A percentile compares a stretch with the other conserved stretches of the same genome.
phyloP scores from a whole-genome alignment of 2,888 invertebrate species.

The Sphaerophoria rueppellii region DNA sequence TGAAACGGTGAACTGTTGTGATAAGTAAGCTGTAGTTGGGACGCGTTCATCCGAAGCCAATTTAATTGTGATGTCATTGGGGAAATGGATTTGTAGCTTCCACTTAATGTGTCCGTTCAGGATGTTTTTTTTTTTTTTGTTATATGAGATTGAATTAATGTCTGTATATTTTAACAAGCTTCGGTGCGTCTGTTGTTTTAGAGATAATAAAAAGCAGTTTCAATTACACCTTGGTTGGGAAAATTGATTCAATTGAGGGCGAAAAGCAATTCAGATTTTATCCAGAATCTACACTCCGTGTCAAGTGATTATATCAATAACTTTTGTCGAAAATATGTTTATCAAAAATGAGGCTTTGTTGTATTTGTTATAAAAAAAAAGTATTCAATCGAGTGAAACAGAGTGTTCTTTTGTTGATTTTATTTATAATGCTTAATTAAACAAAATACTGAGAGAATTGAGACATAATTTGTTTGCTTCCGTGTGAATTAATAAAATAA shows the following conservation, averaged over 20 bases:
- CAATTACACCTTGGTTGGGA: background rate
- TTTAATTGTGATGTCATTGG: slow-evolving; percentile 64
- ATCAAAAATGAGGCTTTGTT: no score
- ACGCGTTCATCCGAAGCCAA: slow-evolving; percentile 62
- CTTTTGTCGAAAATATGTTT: background rate
- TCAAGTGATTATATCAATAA: background rate
- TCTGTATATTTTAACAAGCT: slow-evolving; percentile 34
- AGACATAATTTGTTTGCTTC: background rate
- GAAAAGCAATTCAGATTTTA: slow-evolving; percentile 13
- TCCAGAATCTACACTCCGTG: background rate
- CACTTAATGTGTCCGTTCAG: slow-evolving; percentile 42
- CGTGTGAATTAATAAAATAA: background rate
- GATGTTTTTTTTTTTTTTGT: slow-evolving; percentile 29
- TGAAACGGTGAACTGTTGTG: background rate
- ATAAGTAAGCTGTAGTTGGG: slow-evolving; percentile 5
- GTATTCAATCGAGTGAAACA: no score
- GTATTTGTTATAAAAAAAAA: no score
- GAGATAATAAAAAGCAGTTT: slow-evolving; percentile 13
- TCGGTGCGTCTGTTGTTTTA: slow-evolving; percentile 25
- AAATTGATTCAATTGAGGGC: slow-evolving; percentile 1
- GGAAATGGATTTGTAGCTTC: slow-evolving; percentile 46
- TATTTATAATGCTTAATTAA: background rate
- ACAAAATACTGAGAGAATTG: background rate
- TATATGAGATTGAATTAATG: slow-evolving; percentile 22
- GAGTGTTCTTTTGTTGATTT: background rate